A percentile compares a stretch with the other conserved stretches of the same genome.
Evolutionary conservation across 2,113 vertebrate genomes (phyloP).

Genomic region (Monopterus albus): DNA sequence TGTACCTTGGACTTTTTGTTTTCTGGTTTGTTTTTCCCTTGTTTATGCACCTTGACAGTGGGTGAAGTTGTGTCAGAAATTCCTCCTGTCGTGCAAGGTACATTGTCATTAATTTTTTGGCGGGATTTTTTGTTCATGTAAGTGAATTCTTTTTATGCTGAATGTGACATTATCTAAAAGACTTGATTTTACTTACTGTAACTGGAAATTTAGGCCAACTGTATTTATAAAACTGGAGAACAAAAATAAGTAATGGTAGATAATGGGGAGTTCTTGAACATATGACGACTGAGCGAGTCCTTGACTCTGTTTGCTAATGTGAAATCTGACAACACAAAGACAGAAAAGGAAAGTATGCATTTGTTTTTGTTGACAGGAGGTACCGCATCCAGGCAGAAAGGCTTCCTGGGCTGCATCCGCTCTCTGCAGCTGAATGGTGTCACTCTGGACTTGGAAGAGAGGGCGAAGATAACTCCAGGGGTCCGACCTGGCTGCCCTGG

Average conservation of each 20-base stretch:
- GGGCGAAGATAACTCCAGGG: slow-evolving; percentile 92
- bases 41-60: no score
- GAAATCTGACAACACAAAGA: neutral
- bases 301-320: neutral
- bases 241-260: neutral
- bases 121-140: no score
- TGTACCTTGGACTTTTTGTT: no score
- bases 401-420: slow-evolving; percentile 95
- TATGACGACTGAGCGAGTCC: neutral
- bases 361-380: slow-evolving; percentile 83
- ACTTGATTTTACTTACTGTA: neutral
- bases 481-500: slow-evolving; percentile 92
- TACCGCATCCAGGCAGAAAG: slow-evolving; percentile 94
- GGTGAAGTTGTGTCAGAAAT: no score
- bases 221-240: no score
- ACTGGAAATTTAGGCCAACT: neutral
- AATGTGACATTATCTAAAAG: neutral
- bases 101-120: no score
- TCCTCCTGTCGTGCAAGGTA: no score
- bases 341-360: neutral
- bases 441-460: slow-evolving; percentile 90
- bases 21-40: no score
- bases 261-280: neutral
- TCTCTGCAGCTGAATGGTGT: slow-evolving; percentile 91
- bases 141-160: no score